Conservation (phyloP, 2,113 vertebrate species). For the Melanerpes aurifrons region DNA sequence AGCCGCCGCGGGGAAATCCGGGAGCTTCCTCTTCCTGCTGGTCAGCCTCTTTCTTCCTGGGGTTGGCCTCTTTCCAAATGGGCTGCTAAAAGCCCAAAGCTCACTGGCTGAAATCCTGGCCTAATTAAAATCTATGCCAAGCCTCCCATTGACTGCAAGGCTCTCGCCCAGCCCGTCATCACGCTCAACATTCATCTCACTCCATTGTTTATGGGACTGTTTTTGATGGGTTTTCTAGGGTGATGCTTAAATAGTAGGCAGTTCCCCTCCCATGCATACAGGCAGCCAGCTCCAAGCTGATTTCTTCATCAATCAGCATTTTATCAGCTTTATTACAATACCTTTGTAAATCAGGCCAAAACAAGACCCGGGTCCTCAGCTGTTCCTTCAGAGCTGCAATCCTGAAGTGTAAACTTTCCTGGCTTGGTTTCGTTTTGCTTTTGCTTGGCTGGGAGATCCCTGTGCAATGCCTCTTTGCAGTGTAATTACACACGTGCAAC, state of each 20-base stretch:
- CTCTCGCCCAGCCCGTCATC: not conserved
- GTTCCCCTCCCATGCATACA: not conserved
- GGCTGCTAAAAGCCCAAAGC: slow-evolving; percentile 36
- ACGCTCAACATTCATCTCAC: not conserved
- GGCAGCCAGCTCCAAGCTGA: not conserved
- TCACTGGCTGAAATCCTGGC: slow-evolving; percentile 62
- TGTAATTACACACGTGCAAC: not conserved
- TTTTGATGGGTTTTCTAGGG: not conserved
- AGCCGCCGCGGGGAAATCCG: not conserved
- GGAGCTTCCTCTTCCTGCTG: slow-evolving; percentile 57
- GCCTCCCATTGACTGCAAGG: slow-evolving; percentile 43
- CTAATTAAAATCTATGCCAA: slow-evolving; percentile 55
- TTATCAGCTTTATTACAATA: slow-evolving; percentile 1
- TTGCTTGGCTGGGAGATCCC: not conserved
- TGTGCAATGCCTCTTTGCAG: not conserved
- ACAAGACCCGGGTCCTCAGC: not conserved
- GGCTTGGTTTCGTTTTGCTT: not conserved
- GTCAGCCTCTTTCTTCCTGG: not conserved
- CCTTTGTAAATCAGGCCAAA: not conserved
- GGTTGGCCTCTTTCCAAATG: slow-evolving; percentile 34
- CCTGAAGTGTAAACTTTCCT: not conserved
- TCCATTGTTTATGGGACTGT: slow-evolving; percentile 8
- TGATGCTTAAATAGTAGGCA: not conserved
- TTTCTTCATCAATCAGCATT: not conserved
- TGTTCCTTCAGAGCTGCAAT: not conserved